Base-by-base conservation (phyloP, 2,888 invertebrate genomes). In the Pardosa pseudoannulata region DNA sequence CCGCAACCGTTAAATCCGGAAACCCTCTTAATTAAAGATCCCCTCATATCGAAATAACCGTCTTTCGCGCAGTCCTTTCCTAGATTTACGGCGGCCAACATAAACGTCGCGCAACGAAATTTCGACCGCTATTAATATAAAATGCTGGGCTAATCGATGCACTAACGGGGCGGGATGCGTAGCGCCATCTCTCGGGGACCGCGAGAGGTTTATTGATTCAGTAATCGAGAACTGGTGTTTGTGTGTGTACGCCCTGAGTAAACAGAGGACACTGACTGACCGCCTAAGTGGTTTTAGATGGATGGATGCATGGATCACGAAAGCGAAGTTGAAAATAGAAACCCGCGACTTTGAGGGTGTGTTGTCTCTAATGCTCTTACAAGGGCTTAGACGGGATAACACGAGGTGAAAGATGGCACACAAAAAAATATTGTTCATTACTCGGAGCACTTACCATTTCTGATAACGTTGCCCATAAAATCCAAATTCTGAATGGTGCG, bases 271-370 rank as follows among this genome's bases (percentile, higher is more conserved):
- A 32, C 31, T 19, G 67, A 19, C 67, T 23, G 67, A 31, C 46
- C 32, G 39, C 19, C 67, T 76, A 76, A 76, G 67, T 67, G 67
- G 29, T 76, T 76, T 76, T 50, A 68, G 76, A 76, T 76, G 76
- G 76, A 32, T 31, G 67, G 19, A 23, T 23, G 23, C 3, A 56
- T 56, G 56, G n/a, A n/a, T n/a, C n/a, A 56, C 56, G 5, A 23
- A 23, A 56, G 23, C 1, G 19, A 3, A 23, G 5, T 23, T 56
- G 23, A 23, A 56, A 56, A 56, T 56, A 56, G 23, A n/a, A 56
- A 11, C 6, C 36, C n/a, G n/a, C n/a, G n/a, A n/a, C n/a, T n/a
- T n/a, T n/a, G n/a, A n/a, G n/a, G n/a, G n/a, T n/a, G n/a, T n/a
- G n/a, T n/a, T n/a, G n/a, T n/a, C n/a, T n/a, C n/a, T n/a, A n/a